Percentiles rank a stretch among this genome's conserved stretches.
These are phyloP conservation scores for Fabriciana adippe DNA, from an alignment of 2,888 invertebrate genomes.

Conservation along the genomic window DNA sequence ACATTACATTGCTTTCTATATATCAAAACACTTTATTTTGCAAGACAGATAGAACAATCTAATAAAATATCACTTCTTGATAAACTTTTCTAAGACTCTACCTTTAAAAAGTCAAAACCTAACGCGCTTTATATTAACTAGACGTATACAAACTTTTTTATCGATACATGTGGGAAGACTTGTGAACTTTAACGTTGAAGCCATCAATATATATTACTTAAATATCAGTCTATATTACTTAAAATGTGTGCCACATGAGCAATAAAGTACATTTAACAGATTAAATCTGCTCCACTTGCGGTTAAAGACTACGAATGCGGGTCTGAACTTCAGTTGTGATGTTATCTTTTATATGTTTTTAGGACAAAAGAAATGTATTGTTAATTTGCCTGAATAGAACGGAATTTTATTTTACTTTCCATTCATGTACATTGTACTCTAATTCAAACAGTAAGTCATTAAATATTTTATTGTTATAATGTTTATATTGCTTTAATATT, in stretches of 20 bases:
- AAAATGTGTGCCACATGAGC: conserved; percentile 8
- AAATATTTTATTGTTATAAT: background rate
- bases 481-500: no score
- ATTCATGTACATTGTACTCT: background rate
- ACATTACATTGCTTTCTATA: no score
- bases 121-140: no score
- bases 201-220: no score
- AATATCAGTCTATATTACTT: background rate
- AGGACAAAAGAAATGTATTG: conserved; percentile 18
- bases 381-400: conserved; percentile 6
- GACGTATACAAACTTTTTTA: no score
- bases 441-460: background rate
- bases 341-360: conserved; percentile 26
- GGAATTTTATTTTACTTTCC: background rate
- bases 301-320: conserved; percentile 26
- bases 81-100: no score
- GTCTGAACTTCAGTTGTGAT: conserved; percentile 22
- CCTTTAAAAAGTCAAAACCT: no score
- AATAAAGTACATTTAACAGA: conserved; percentile 19
- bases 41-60: no score
- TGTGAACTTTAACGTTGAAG: no score
- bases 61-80: no score
- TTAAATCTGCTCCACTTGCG: conserved; percentile 29
- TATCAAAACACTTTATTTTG: no score
- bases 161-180: no score